phyloP scores from a whole-genome alignment of 2,797 vertebrate species.

The Chelmon rostratus region DNA sequence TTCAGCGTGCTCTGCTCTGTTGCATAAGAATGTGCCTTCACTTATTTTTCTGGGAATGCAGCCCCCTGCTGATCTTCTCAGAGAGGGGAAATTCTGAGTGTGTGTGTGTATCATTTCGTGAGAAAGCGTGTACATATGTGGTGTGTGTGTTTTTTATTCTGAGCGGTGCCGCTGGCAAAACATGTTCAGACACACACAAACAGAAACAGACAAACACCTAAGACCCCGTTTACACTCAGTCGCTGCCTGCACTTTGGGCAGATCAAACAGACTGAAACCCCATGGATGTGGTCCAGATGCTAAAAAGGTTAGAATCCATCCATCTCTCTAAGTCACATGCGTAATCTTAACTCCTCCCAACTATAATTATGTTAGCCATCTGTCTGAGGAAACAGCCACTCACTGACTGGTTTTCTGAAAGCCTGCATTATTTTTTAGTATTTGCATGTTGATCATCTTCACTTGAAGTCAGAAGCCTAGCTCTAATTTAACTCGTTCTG shows the following conservation, averaged over 20 bases:
- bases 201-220: background rate
- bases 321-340: background rate
- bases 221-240: background rate
- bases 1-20: slow-evolving; percentile 4
- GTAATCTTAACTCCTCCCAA: background rate
- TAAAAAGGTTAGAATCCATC: background rate
- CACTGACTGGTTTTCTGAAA: no score
- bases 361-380: no score
- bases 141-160: slow-evolving; percentile 20
- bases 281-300: background rate
- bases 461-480: background rate
- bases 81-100: background rate
- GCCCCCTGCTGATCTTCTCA: background rate
- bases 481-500: background rate
- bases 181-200: slow-evolving; percentile 61
- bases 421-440: no score
- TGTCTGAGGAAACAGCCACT: no score
- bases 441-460: background rate
- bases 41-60: slow-evolving; percentile 58
- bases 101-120: background rate
- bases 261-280: background rate
- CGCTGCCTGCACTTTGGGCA: background rate
- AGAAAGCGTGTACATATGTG: background rate
- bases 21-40: slow-evolving; percentile 65
- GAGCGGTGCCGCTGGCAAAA: slow-evolving; percentile 14